Conservation (phyloP, 2,113 vertebrate species). For the Brachyistius frenatus region DNA sequence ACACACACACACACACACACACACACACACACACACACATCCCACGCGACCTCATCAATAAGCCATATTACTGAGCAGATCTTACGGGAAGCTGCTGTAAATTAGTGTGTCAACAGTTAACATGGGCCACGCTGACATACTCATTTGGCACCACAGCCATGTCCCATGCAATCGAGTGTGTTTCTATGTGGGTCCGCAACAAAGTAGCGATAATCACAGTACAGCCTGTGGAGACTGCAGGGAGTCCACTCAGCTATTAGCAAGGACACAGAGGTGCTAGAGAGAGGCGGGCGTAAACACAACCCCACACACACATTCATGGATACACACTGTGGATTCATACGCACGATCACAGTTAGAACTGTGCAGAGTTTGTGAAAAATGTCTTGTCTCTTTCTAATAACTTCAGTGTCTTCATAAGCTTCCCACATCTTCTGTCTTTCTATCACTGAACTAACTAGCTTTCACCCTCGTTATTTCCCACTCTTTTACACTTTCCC, state of each 20-base stretch:
- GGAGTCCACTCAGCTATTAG: constrained; percentile 78
- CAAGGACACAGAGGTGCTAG: constrained; percentile 74
- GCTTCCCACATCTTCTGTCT: background rate
- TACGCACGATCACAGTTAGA: constrained; percentile 49
- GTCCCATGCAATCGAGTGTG: constrained; percentile 13
- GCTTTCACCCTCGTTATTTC: background rate
- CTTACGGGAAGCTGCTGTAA: constrained; percentile 76
- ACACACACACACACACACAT: constrained; percentile 25
- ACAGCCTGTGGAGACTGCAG: constrained; percentile 74
- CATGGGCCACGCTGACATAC: constrained; percentile 65
- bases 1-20: constrained; percentile 12
- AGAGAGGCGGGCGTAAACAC: constrained; percentile 59
- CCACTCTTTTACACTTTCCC: background rate
- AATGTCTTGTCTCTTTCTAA: constrained; percentile 35
- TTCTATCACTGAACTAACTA: constrained; percentile 2
- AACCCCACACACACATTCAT: constrained; percentile 22
- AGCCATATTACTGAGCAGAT: constrained; percentile 72
- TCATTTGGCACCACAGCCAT: background rate
- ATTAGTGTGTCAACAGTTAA: constrained; percentile 80
- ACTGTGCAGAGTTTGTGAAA: constrained; percentile 25
- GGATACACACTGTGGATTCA: constrained; percentile 31
- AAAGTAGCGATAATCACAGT: constrained; percentile 74
- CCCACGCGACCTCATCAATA: constrained; percentile 76
- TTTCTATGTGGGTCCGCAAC: constrained; percentile 44
- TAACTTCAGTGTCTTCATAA: constrained; percentile 13